Percentiles rank a stretch among this genome's conserved stretches.
These are phyloP conservation scores for Cirrhinus mrigala DNA, from an alignment of 2,797 vertebrate genomes.

Conservation along the genomic window DNA sequence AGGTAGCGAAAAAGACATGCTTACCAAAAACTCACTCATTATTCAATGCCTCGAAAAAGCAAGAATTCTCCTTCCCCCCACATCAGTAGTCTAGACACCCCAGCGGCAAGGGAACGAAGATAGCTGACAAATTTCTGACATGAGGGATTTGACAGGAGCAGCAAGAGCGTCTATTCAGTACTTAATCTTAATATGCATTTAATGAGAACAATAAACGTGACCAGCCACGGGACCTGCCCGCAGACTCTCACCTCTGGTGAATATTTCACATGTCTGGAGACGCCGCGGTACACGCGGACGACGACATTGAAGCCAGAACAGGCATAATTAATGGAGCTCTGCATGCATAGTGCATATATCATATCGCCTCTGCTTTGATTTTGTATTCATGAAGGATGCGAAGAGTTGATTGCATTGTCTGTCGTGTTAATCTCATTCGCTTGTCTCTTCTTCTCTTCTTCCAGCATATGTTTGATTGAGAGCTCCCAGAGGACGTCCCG, in stretches of 20 bases:
- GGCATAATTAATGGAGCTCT: constrained; percentile 22
- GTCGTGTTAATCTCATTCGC: constrained; percentile 45
- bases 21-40: constrained; percentile 24
- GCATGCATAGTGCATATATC: neutral
- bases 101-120: constrained; percentile 17
- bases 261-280: constrained; percentile 34
- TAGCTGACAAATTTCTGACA: constrained; percentile 47
- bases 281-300: neutral
- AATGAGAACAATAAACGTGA: constrained; percentile 46
- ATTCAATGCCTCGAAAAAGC: constrained; percentile 24
- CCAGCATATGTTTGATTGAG: constrained; percentile 35
- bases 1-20: constrained; percentile 28
- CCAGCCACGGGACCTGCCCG: neutral
- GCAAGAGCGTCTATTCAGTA: constrained; percentile 14
- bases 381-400: constrained; percentile 30
- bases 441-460: constrained; percentile 49
- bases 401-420: constrained; percentile 35
- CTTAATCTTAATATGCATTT: constrained; percentile 42
- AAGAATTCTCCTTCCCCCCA: constrained; percentile 5
- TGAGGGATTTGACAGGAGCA: constrained; percentile 36
- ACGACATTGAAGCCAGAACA: constrained; percentile 5
- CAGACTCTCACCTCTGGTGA: constrained; percentile 15
- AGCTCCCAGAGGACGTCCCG: constrained; percentile 10
- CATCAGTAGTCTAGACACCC: constrained; percentile 44
- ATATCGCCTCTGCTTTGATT: constrained; percentile 5